Evolutionary conservation across 2,888 invertebrate genomes (phyloP), one percentile per base, ranked within the genome.

Genomic region (Zaprionus lineosus): DNA sequence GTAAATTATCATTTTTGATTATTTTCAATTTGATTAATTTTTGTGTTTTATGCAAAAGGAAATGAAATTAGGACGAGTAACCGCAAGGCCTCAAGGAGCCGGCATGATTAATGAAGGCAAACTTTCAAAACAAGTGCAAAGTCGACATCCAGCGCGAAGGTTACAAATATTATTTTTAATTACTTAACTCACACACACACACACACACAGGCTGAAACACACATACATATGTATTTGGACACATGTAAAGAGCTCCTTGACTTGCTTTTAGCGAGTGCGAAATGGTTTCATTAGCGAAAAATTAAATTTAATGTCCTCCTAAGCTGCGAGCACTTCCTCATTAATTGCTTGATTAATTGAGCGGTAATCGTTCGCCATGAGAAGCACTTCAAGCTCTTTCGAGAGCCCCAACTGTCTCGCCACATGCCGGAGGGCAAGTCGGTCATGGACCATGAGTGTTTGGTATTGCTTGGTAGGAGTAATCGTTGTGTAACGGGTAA

Each of bases 261-360:
- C n/a, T n/a, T n/a, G n/a, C n/a, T n/a, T n/a, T n/a, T n/a, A 40
- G 33, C 21, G 34, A 11, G n/a, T 11, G 31, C 24, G 9, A 29
- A 44, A 18, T 39, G 12, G 39, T 57, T 59, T 37, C 50, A 72
- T 58, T 52, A 56, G 19, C 46, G 44, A 14, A 18, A 47, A 63
- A 51, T 59, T 34, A 39, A 53, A 76, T 59, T 41, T 14, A 53
- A 48, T 58, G 51, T 43, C 0, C 12, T 19, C 48, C 58, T 2
- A 52, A 44, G 34, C 24, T 29, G 15, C 6, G 18, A 24, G 24
- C 2, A 6, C 2, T 14, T 33, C 14, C 53, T 64, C 65, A 78
- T 74, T 65, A 74, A 82, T 74, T 64, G 57, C 44, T 74, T 53
- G 53, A 61, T 60, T 74, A 57, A 77, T 69, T 55, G 59, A 34